phyloP scores from a whole-genome alignment of 2,113 vertebrate genomes.

The Cromileptes altivelis region DNA sequence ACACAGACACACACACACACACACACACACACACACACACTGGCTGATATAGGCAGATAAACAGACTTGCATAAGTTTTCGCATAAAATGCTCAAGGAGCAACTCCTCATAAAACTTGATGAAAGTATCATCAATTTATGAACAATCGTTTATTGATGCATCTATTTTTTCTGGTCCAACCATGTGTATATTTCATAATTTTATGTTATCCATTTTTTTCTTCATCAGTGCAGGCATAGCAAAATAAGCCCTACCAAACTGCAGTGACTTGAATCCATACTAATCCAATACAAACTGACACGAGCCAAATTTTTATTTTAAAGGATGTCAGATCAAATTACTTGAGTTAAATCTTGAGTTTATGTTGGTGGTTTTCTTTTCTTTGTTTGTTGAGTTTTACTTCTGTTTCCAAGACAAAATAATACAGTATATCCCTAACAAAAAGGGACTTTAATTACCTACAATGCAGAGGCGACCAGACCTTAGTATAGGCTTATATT shows the following conservation, averaged over 20 bases:
- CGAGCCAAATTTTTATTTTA: no score
- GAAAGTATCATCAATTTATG: neutral
- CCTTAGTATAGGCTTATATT: neutral
- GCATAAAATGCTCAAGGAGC: neutral
- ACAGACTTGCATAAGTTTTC: slow-evolving; percentile 14
- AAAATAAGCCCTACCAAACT: neutral
- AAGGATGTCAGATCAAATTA: no score
- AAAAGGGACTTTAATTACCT: neutral
- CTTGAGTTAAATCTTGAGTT: no score
- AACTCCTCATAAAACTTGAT: neutral
- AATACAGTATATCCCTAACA: no score
- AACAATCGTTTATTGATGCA: neutral
- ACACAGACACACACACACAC: neutral
- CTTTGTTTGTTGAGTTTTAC: neutral
- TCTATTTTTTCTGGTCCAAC: neutral
- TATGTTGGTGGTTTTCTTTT: neutral
- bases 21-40: slow-evolving; percentile 21
- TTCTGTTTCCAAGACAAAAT: no score
- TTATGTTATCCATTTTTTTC: neutral
- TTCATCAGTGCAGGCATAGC: neutral
- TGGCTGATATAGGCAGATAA: neutral
- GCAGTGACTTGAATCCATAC: neutral
- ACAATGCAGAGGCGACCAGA: neutral
- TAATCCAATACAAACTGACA: neutral
- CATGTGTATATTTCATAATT: neutral